A percentile compares a stretch with the other conserved stretches of the same genome.
Evolutionary conservation across 2,113 vertebrate species (phyloP).

Genomic region (Antechinus stuartii): DNA sequence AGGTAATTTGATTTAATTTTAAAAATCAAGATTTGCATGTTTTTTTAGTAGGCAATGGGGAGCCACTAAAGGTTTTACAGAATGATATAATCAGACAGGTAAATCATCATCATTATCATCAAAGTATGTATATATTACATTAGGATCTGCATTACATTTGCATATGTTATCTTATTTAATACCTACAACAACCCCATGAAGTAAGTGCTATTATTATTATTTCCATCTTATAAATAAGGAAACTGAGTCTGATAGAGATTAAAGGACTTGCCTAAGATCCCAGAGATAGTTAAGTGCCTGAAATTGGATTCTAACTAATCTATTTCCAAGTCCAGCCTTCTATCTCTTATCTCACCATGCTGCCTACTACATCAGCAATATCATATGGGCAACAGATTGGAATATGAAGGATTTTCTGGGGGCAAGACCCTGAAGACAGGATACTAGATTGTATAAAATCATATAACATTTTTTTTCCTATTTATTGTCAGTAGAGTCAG

Average conservation of each 20-base stretch:
- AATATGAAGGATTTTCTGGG: not conserved
- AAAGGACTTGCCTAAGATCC: not conserved
- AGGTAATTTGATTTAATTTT: not conserved
- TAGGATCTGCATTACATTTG: not conserved
- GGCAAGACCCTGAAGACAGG: not conserved
- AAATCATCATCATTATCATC: not conserved
- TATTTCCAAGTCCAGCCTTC: not conserved
- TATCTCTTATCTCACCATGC: not conserved
- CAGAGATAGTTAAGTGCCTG: not conserved
- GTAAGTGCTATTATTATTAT: not conserved
- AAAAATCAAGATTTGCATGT: not conserved
- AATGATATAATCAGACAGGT: not conserved
- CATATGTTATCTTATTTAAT: not conserved
- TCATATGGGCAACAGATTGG: not conserved
- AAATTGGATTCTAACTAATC: not conserved
- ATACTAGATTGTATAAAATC: constrained; percentile 21
- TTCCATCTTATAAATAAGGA: not conserved
- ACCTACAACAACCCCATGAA: not conserved
- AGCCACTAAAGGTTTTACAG: not conserved
- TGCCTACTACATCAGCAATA: not conserved
- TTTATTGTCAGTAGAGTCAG: constrained; percentile 26
- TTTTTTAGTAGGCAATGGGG: not conserved
- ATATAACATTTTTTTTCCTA: constrained; percentile 20
- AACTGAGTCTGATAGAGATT: not conserved
- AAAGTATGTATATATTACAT: not conserved